These are phyloP conservation scores for Ovis aries DNA, from an alignment of 2,113 vertebrate species.

Conservation along the genomic window DNA sequence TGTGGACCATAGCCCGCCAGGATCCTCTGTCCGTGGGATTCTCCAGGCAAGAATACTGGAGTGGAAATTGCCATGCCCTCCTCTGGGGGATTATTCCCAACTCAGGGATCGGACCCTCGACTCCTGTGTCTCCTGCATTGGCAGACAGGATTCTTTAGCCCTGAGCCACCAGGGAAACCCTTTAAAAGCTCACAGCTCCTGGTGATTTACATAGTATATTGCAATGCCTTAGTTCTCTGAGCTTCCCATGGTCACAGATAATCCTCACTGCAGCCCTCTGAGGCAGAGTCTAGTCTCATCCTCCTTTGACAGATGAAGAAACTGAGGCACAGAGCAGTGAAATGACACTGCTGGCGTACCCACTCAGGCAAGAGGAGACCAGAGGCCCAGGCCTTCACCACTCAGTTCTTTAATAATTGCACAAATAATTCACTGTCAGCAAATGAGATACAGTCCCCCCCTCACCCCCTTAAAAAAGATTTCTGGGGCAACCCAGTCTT, in stretches of 20 bases:
- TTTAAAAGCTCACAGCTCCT: not conserved
- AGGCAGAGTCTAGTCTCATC: not conserved
- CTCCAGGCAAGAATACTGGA: not conserved
- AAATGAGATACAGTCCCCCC: no score
- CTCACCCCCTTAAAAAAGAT: not conserved
- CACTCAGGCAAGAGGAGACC: not conserved
- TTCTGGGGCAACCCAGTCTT: rapidly evolving
- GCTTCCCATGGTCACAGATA: not conserved
- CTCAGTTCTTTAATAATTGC: not conserved
- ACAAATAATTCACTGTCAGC: no score
- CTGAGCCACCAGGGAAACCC: not conserved
- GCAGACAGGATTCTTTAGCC: not conserved
- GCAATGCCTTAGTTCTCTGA: not conserved
- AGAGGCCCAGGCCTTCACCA: not conserved
- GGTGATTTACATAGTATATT: not conserved
- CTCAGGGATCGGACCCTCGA: not conserved
- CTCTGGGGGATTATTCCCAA: not conserved
- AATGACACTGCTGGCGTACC: no score
- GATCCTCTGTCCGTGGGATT: not conserved
- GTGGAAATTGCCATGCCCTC: not conserved
- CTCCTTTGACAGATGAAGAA: not conserved
- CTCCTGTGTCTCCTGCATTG: not conserved
- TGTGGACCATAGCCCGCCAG: not conserved
- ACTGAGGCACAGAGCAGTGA: not conserved
- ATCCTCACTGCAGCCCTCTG: not conserved